Evolutionary conservation across 2,113 vertebrate species (phyloP).

Genomic region (Vidua chalybeata): DNA sequence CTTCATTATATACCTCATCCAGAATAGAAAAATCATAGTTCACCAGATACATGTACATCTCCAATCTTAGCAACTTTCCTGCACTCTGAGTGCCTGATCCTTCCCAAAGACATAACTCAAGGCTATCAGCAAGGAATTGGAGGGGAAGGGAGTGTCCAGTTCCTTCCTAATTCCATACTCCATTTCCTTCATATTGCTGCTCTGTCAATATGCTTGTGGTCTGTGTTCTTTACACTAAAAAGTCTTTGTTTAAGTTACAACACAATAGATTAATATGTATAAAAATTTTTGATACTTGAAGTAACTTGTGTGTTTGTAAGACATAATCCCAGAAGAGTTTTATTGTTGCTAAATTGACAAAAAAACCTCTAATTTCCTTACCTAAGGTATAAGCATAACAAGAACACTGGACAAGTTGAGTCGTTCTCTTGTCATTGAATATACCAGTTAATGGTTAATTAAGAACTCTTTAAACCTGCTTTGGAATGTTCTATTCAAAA

Average conservation of each 20-base stretch:
- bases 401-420: not conserved
- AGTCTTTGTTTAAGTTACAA: not conserved
- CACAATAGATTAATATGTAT: not conserved
- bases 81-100: not conserved
- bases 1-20: not conserved
- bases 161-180: not conserved
- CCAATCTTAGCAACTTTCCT: not conserved
- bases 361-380: not conserved
- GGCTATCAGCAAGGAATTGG: not conserved
- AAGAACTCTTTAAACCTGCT: not conserved
- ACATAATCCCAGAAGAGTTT: not conserved
- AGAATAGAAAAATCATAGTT: not conserved
- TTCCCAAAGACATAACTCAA: not conserved
- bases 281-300: not conserved
- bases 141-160: not conserved
- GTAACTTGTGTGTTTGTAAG: not conserved
- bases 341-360: not conserved
- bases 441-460: not conserved
- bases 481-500: not conserved
- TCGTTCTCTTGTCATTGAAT: not conserved
- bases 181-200: not conserved
- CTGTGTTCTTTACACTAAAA: not conserved
- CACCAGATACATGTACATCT: not conserved
- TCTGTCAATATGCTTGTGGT: not conserved
- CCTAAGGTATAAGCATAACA: not conserved